Conservation (phyloP, 2,797 vertebrate genomes). For the Spinus olivaceus region DNA sequence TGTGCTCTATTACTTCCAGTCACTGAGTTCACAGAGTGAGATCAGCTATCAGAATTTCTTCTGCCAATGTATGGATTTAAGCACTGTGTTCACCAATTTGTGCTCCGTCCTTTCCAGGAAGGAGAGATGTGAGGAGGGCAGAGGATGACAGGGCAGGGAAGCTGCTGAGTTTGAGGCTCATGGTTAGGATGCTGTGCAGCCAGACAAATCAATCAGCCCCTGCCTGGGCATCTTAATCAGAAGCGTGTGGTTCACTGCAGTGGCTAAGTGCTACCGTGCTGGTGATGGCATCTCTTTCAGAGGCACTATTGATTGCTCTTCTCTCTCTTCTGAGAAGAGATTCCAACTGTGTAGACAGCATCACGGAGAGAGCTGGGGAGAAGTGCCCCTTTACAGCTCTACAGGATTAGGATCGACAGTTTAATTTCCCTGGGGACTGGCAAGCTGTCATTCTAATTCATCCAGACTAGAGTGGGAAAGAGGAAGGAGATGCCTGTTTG, state of each 20-base stretch:
- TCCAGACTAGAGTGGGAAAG: constrained; percentile 1
- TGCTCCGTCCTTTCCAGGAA: neutral
- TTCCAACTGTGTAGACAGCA: constrained; percentile 56
- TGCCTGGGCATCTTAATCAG: constrained; percentile 66
- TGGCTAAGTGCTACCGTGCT: constrained; percentile 53
- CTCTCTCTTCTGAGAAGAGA: constrained; percentile 58
- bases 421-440: constrained; percentile 58
- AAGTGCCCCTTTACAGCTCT: constrained; percentile 52
- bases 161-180: neutral
- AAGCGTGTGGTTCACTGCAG: constrained; percentile 30
- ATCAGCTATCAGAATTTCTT: neutral
- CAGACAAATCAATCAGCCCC: constrained; percentile 58
- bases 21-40: neutral
- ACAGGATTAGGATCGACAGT: constrained; percentile 56
- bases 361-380: constrained; percentile 47
- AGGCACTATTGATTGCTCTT: constrained; percentile 70
- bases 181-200: constrained; percentile 44
- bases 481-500: constrained; percentile 7
- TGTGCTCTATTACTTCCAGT: neutral
- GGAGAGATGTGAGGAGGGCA: neutral
- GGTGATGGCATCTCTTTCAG: constrained; percentile 67
- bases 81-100: neutral
- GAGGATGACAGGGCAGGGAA: neutral
- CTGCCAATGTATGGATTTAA: constrained; percentile 1
- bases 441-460: constrained; percentile 27